Conservation (phyloP, 37 sponge, comb jelly and placozoan species). For the Cladorhizidae sp. region DNA sequence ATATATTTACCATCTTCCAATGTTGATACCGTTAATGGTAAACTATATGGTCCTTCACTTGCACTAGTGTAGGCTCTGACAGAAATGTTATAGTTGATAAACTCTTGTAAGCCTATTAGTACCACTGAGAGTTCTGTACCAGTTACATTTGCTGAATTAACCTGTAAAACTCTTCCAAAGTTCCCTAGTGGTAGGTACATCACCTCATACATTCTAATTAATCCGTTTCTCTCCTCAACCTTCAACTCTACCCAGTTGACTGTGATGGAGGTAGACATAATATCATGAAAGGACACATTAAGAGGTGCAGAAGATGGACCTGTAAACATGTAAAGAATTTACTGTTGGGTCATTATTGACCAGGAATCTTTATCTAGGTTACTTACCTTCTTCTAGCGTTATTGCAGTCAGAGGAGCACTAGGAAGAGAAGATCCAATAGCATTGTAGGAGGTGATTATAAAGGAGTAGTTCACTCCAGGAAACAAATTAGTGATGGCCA, state of each 20-base stretch:
- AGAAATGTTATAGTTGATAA: constrained; percentile 35
- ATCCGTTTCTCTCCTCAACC: constrained; percentile 13
- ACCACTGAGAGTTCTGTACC: neutral
- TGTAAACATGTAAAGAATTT: too few relatives aligned
- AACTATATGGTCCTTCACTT: constrained; percentile 27
- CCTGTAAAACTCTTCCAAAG: neutral
- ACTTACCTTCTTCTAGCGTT: too few relatives aligned
- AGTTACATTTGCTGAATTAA: neutral
- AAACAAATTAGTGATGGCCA: too few relatives aligned
- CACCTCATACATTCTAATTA: constrained; percentile 36
- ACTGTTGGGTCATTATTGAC: too few relatives aligned
- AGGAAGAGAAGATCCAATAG: too few relatives aligned
- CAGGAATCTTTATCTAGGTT: too few relatives aligned
- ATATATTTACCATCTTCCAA: neutral
- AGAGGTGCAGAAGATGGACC: constrained; percentile 1
- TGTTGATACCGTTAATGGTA: neutral
- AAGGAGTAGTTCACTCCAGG: too few relatives aligned
- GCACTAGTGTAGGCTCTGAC: constrained; percentile 33
- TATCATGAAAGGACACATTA: neutral
- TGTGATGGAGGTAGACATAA: constrained; percentile 1
- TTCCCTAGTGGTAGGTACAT: constrained; percentile 14
- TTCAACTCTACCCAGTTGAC: constrained; percentile 20
- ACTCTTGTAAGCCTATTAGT: constrained; percentile 16
- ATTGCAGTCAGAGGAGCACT: too few relatives aligned
- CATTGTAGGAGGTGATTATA: too few relatives aligned